Conservation (phyloP, 2,797 vertebrate genomes). For the Limosa lapponica region DNA sequence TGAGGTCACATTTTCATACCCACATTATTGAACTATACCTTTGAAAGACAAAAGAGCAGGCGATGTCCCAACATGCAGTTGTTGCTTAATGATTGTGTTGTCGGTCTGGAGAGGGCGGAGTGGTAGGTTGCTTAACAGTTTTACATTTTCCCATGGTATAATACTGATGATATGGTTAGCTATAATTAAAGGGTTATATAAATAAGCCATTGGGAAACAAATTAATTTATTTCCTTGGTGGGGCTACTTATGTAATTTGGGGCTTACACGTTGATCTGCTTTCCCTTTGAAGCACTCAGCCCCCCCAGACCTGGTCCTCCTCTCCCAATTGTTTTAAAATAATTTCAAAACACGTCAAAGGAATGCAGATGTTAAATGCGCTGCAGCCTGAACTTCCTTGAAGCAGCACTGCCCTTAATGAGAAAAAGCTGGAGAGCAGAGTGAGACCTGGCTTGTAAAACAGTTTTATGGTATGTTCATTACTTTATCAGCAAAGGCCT, state of each 20-base stretch:
- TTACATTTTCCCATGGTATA: constrained; percentile 81
- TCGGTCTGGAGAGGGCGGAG: constrained; percentile 75
- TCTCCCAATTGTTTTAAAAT: constrained; percentile 33
- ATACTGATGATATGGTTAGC: constrained; percentile 70
- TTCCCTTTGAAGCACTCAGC: not conserved
- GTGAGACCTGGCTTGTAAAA: constrained; percentile 64
- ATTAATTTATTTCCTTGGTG: constrained; percentile 71
- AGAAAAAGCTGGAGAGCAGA: constrained; percentile 63
- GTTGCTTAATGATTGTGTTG: constrained; percentile 76
- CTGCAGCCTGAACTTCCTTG: constrained; percentile 39
- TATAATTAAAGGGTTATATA: constrained; percentile 82
- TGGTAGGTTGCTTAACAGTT: constrained; percentile 77
- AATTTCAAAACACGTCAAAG: constrained; percentile 55
- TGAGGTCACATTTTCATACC: constrained; percentile 52
- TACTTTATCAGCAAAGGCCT: constrained; percentile 40
- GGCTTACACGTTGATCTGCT: not conserved
- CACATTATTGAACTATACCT: constrained; percentile 51
- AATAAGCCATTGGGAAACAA: constrained; percentile 80
- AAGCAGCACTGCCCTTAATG: constrained; percentile 42
- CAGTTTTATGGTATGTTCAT: constrained; percentile 47
- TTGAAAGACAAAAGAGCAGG: constrained; percentile 69
- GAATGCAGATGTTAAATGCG: constrained; percentile 40
- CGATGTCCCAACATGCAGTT: constrained; percentile 75
- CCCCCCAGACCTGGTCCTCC: not conserved
- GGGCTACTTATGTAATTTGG: constrained; percentile 53